Conservation (phyloP, 1,140 invertebrate genomes). For the Ostrea edulis region DNA sequence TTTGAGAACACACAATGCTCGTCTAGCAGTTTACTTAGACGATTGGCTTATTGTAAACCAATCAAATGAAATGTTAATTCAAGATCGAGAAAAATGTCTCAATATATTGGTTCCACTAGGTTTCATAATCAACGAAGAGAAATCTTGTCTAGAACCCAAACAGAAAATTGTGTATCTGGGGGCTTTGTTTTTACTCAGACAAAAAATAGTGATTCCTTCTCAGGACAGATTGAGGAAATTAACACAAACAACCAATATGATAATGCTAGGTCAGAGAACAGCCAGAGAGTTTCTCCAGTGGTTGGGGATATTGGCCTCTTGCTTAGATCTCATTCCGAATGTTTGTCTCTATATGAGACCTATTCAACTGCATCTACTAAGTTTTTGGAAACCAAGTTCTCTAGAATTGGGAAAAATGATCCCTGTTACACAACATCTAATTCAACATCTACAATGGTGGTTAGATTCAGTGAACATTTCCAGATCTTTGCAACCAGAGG, state of each 20-base stretch:
- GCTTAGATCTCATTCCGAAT: constrained; percentile 46
- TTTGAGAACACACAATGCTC: constrained; percentile 6
- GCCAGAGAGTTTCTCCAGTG: constrained; percentile 33
- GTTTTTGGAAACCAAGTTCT: constrained; percentile 45
- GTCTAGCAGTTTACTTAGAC: constrained; percentile 47
- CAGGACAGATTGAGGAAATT: constrained; percentile 38
- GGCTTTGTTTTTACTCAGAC: constrained; percentile 12
- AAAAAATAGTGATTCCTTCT: constrained; percentile 43
- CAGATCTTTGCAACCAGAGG: no score
- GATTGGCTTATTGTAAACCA: constrained; percentile 48
- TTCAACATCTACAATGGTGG: no score
- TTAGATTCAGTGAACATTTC: no score
- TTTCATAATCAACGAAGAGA: constrained; percentile 38
- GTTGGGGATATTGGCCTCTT: constrained; percentile 35
- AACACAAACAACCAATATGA: background rate
- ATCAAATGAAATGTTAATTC: background rate
- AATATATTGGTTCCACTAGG: constrained; percentile 48
- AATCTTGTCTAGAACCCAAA: constrained; percentile 43
- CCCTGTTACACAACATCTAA: no score
- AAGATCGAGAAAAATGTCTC: constrained; percentile 26
- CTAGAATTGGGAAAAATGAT: no score
- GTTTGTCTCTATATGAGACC: no score
- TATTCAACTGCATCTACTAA: constrained; percentile 44
- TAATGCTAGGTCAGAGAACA: background rate
- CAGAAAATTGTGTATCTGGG: constrained; percentile 46